Conservation (phyloP, 2,888 invertebrate species). For the Deroplatys truncata region DNA sequence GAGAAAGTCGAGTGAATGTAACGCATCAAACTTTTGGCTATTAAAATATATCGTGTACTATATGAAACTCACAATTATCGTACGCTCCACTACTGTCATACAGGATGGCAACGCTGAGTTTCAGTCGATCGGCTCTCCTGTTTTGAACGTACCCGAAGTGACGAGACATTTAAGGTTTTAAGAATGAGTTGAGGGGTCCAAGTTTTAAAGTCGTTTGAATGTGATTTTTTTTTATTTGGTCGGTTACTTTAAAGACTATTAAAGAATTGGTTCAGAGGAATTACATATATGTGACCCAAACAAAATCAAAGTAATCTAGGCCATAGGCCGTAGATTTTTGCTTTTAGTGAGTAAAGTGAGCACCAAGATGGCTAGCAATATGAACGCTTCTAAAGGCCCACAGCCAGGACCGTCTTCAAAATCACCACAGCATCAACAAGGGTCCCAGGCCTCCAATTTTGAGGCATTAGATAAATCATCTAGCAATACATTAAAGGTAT, state of each 20-base stretch:
- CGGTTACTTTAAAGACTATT: background rate
- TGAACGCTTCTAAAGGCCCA: slow-evolving; percentile 30
- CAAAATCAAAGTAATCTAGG: background rate
- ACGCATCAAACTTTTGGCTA: too few relatives aligned
- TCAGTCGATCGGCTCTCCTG: too few relatives aligned
- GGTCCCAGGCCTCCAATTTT: slow-evolving; percentile 27
- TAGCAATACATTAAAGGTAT: slow-evolving; percentile 33
- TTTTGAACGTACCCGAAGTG: background rate
- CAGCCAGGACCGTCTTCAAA: slow-evolving; percentile 32
- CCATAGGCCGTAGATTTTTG: background rate
- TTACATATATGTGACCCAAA: background rate
- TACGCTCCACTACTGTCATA: too few relatives aligned
- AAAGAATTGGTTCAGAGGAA: background rate
- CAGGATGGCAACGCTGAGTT: too few relatives aligned
- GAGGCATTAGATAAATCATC: slow-evolving; percentile 32
- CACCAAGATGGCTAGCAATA: slow-evolving; percentile 33
- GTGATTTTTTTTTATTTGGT: background rate
- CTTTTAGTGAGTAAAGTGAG: background rate
- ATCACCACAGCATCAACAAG: slow-evolving; percentile 29
- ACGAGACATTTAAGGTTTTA: background rate
- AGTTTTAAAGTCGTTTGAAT: background rate
- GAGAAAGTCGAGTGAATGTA: too few relatives aligned
- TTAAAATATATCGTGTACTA: too few relatives aligned
- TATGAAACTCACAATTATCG: too few relatives aligned
- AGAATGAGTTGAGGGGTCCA: background rate